A percentile compares a stretch with the other conserved stretches of the same genome.
Evolutionary conservation across 2,888 invertebrate species (phyloP).

Genomic region (Agrotis puta): DNA sequence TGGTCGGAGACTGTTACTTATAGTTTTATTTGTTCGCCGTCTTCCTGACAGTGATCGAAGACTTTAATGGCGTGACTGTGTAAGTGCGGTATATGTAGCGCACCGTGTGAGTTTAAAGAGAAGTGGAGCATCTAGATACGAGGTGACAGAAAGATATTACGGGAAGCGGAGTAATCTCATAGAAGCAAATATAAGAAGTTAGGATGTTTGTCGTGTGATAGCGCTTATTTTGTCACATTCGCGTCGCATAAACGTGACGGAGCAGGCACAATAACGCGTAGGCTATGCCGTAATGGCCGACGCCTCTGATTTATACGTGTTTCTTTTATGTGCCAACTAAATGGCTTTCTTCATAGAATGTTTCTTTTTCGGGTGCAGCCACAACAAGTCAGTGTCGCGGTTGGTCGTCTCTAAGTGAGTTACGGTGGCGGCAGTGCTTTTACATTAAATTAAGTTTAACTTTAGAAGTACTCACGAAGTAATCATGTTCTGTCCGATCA

Average conservation of each 20-base stretch:
- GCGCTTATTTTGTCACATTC: conserved; percentile 87
- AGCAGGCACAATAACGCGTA: conserved; percentile 84
- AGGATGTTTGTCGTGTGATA: conserved; percentile 81
- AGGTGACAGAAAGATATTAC: conserved; percentile 52
- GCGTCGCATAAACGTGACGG: conserved; percentile 84
- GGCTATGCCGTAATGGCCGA: conserved; percentile 84
- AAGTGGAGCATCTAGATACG: conserved; percentile 46
- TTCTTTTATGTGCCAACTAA: conserved; percentile 87
- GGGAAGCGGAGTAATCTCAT: conserved; percentile 62
- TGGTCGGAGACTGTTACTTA: conserved; percentile 49
- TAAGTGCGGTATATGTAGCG: conserved; percentile 35
- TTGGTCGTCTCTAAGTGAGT: conserved; percentile 75
- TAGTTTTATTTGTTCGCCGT: conserved; percentile 62
- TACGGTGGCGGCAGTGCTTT: conserved; percentile 73
- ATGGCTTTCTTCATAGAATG: conserved; percentile 85
- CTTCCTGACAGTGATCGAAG: conserved; percentile 64
- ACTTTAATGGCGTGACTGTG: conserved; percentile 54
- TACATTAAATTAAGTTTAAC: conserved; percentile 79
- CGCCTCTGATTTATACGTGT: conserved; percentile 88
- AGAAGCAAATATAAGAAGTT: conserved; percentile 68
- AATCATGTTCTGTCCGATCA: conserved; percentile 49
- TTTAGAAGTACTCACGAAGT: conserved; percentile 68
- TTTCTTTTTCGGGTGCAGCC: conserved; percentile 77
- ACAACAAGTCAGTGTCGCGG: conserved; percentile 75
- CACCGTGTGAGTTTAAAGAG: conserved; percentile 44